Evolutionary conservation across 2,113 vertebrate genomes (phyloP), one percentile per base, ranked within the genome.

Genomic region (Morphnarchus princeps): DNA sequence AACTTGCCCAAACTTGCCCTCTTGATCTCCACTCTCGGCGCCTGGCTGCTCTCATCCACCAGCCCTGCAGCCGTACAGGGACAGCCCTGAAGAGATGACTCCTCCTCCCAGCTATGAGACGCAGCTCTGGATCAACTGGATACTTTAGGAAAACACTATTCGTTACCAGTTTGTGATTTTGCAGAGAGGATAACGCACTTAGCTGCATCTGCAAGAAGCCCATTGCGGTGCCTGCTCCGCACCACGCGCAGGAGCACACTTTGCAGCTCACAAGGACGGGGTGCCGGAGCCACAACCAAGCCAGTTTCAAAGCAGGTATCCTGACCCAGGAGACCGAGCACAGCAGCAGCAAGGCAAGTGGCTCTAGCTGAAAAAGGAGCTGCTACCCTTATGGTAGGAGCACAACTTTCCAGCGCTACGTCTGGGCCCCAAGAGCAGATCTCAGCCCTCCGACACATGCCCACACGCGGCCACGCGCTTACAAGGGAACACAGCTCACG

Each of bases 281-380:
- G 32, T 16, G 17, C 42, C 0, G 0, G 26, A 88, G 71, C 34
- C 63, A 58, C 58, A 49, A 13, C 36, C 66, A 25, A 36, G 40
- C 34, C 84, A 71, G 34, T 52, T 42, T 36, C 69, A 77, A n/a
- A 63, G 78, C 87, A 47, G 21, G 29, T 3, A 24, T 25, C 20
- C 55, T 4, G 2, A 67, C 31, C 24, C 61, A 26, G 49, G 22
- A 74, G 57, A 47, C 1, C 0, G 43, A 55, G 38, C 61, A 31
- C 0, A 0, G 32, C 9, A 2, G 40, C 70, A 71, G 38, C 54
- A 34, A 61, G 38, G n/a, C 28, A 54, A 49, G 36, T 0, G 0
- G 21, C 34, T 57, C 73, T 38, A 22, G 34, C 63, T 77, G 59
- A 38, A 52, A 55, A 55, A 82, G 40, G 34, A 73, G 67, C 38